phyloP scores from a whole-genome alignment of 2,113 vertebrate species.

The Rhombomys opimus region DNA sequence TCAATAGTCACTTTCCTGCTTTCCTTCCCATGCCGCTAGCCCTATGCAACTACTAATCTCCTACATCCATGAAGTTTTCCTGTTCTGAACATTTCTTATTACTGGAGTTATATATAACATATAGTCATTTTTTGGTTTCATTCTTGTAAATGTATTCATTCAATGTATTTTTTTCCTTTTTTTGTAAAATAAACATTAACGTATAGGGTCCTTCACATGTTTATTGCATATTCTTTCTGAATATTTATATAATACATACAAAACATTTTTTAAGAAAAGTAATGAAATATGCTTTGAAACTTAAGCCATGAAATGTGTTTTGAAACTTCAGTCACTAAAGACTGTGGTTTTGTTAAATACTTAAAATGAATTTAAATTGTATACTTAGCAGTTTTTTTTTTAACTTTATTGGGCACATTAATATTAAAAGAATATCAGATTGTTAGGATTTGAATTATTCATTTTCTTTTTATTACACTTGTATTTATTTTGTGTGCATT shows the following conservation, averaged over 20 bases:
- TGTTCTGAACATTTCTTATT: not conserved
- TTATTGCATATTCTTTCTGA: not conserved
- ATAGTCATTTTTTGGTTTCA: not conserved
- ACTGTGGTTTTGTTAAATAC: not conserved
- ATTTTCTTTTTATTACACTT: not conserved
- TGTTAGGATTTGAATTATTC: not conserved
- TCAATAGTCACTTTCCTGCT: not conserved
- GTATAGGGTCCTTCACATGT: not conserved
- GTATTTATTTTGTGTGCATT: not conserved
- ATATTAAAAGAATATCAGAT: conserved; percentile 19
- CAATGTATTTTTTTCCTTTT: not conserved
- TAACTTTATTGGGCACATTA: not conserved
- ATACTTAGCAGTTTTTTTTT: not conserved
- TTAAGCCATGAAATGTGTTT: not conserved
- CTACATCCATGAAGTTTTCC: not conserved
- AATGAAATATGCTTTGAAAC: no score
- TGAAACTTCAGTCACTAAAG: not conserved
- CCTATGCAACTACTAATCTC: not conserved
- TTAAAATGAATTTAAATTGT: not conserved
- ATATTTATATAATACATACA: not conserved
- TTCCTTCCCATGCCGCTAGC: not conserved
- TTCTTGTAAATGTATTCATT: not conserved
- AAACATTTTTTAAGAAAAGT: not conserved
- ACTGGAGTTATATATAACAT: not conserved
- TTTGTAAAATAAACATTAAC: conserved; percentile 1